Evolutionary conservation across 1,140 invertebrate genomes (phyloP), one percentile per base, ranked within the genome.

Genomic region (Drosophila yakuba): DNA sequence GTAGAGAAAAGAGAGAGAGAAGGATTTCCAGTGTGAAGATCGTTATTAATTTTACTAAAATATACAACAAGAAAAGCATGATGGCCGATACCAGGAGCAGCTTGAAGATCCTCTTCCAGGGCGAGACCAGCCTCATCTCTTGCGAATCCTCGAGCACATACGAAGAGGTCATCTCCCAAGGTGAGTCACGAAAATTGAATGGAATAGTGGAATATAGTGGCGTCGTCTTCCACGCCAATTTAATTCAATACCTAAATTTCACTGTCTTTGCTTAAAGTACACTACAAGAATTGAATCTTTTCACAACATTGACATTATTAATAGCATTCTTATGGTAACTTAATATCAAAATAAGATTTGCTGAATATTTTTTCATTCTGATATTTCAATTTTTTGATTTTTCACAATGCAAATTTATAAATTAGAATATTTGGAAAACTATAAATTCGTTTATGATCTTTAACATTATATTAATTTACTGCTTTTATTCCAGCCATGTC

Each of bases 61-160:
- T 8, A n/a, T 14, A 1, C 15, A 17, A 51, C 11, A 20, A 12
- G 3, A 4, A 45, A 20, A 20, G 1, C 44, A 71, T 44, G 4
- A 83, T 74, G 41, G 59, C 74, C 74, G 45, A 56, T 5, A 52
- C 44, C 10, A 73, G 64, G 50, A 77, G 55, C 59, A 67, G 78
- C 43, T 50, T 75, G 7, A 90, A 85, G 73, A 68, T 91, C 43
- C 73, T 76, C 8, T 91, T 77, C 44, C 83, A 76, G 11, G 80
- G 80, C 36, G 63, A 81, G 23, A 45, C 74, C 2, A 56, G 48
- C 35, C 59, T 69, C 10, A 58, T 91, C 4, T 57, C 72, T 6
- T 91, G 75, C 43, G 71, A 81, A 25, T 38, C 66, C 3, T 59
- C 47, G 32, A 77, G 69, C 61, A 75, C 45, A 14, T 91, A 89